These are phyloP conservation scores for Epistrophe grossulariae DNA, from an alignment of 2,888 invertebrate species.

Conservation along the genomic window DNA sequence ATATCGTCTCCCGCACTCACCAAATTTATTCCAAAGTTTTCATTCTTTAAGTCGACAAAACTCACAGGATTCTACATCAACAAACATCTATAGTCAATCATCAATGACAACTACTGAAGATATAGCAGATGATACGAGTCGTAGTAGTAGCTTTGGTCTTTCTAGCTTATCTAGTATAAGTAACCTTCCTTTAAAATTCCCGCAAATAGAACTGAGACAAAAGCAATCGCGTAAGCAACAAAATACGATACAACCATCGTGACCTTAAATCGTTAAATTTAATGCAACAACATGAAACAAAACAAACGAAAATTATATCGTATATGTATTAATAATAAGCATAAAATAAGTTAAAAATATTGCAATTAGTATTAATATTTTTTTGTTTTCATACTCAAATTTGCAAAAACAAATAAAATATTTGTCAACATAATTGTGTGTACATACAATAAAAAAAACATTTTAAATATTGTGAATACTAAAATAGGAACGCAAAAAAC, in stretches of 20 bases:
- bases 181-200: constrained; percentile 69
- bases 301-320: constrained; percentile 18
- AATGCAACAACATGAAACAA: constrained; percentile 47
- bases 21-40: constrained; percentile 79
- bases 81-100: constrained; percentile 41
- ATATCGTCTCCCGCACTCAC: constrained; percentile 81
- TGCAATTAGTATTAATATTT: constrained; percentile 57
- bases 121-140: constrained; percentile 56
- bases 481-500: constrained; percentile 47
- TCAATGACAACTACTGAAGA: constrained; percentile 47
- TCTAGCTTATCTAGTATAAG: constrained; percentile 55
- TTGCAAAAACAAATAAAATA: constrained; percentile 32
- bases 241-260: constrained; percentile 78
- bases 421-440: constrained; percentile 13
- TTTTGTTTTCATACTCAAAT: constrained; percentile 24
- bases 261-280: constrained; percentile 76
- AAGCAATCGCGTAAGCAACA: constrained; percentile 83
- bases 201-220: constrained; percentile 81
- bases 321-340: constrained; percentile 12
- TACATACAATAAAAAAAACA: constrained; percentile 28
- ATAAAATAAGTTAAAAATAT: constrained; percentile 24
- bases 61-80: constrained; percentile 58
- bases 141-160: constrained; percentile 63
- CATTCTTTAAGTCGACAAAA: constrained; percentile 69
- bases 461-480: constrained; percentile 9